Percentiles rank a stretch among this genome's conserved stretches.
These are phyloP conservation scores for Bombus superbus DNA, from an alignment of 1,140 invertebrate genomes.

Conservation along the genomic window DNA sequence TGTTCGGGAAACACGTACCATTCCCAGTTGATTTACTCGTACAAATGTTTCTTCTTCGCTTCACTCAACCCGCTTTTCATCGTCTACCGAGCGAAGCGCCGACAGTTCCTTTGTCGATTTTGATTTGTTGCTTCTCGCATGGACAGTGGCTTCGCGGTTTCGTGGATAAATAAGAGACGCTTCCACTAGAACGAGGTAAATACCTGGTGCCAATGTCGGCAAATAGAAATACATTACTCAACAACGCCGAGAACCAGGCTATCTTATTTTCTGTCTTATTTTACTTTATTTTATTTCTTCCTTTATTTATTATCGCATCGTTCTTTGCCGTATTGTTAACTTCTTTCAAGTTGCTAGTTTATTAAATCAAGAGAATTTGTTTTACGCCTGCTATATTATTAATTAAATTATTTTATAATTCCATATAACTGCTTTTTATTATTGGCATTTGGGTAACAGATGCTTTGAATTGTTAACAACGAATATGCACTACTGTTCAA, in stretches of 20 bases:
- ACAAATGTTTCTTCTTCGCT: constrained; percentile 26
- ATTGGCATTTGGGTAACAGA: too few species aligned
- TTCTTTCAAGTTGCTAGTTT: background rate
- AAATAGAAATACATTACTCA: constrained; percentile 33
- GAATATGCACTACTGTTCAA: background rate
- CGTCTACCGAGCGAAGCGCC: background rate
- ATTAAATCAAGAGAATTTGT: too few species aligned
- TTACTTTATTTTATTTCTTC: too few species aligned
- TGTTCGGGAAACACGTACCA: constrained; percentile 19
- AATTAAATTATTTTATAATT: too few species aligned
- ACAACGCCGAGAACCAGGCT: background rate
- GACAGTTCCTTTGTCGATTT: constrained; percentile 24
- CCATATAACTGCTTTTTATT: too few species aligned
- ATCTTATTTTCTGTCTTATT: background rate
- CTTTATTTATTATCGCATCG: background rate
- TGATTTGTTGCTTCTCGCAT: constrained; percentile 33
- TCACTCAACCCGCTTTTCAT: background rate
- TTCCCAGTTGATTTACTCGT: constrained; percentile 26
- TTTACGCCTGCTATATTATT: too few species aligned
- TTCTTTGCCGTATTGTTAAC: background rate
- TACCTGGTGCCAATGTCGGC: constrained; percentile 17
- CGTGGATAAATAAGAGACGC: constrained; percentile 4
- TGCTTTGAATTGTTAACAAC: too few species aligned
- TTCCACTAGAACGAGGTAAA: background rate
- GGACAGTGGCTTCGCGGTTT: constrained; percentile 8